Evolutionary conservation across 1,140 invertebrate genomes (phyloP), one percentile per base, ranked within the genome.

Genomic region (Drosophila jambulina): DNA sequence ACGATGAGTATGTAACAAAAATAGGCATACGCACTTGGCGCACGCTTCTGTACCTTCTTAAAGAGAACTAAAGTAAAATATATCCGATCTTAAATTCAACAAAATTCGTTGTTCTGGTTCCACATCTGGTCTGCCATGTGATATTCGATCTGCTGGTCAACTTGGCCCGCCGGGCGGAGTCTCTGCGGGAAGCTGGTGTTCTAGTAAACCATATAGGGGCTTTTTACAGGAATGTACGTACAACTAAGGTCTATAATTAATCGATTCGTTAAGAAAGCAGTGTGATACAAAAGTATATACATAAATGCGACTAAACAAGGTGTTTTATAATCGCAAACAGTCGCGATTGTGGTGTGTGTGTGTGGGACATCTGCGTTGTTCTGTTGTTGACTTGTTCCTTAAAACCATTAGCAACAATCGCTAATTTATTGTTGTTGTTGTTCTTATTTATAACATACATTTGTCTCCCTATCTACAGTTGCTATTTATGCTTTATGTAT

Each of bases 401-500:
- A 59, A 82, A 86, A 87, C 71, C 75, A 54, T 76, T 74, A 63
- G 69, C 84, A 75, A 70, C 80, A 78, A 68, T 76, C 57, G n/a
- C 51, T 53, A 56, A 53, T 84, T 77, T 69, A 40, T 80, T 58
- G 40, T 53, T 71, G 23, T 29, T 70, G 42, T 78, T 74, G 53
- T 65, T 69, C 53, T 69, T 74, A 19, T 81, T 60, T 71, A 51
- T 80, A 69, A 48, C 46, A 71, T 80, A 88, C 56, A 85, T 80
- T 75, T 85, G 70, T 79, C 78, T 72, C 75, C 85, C 85, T 90
- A 90, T 90, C 85, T 90, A 90, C 85, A 90, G 81, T 91, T 53
- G 69, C 78, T 85, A 81, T 76, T 64, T 65, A 70, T 67, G 40
- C 46, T 65, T 53, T 58, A 53, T 54, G 48, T 71, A 51, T 58